These are phyloP conservation scores for Caenorhabditis parvicauda DNA, from an alignment of 2,888 invertebrate species.

Conservation along the genomic window DNA sequence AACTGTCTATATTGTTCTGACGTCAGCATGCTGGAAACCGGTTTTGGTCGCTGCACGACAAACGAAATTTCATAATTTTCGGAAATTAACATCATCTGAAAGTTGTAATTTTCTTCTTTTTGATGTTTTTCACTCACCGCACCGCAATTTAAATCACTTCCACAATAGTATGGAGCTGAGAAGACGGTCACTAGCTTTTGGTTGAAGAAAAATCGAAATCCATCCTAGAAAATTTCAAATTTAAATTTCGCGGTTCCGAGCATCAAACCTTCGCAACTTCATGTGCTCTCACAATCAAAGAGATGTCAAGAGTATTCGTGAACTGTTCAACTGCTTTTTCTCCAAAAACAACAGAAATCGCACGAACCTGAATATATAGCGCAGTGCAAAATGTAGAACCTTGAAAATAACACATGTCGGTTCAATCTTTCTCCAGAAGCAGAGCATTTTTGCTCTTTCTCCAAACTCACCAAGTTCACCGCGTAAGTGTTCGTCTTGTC, in stretches of 20 bases:
- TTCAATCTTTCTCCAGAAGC: background rate
- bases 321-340: slow-evolving; percentile 38
- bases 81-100: background rate
- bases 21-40: slow-evolving; percentile 12
- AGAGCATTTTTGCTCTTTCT: background rate
- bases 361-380: slow-evolving; percentile 22
- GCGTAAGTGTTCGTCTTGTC: slow-evolving; percentile 19
- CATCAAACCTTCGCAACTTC: slow-evolving; percentile 35
- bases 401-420: too few relatives aligned
- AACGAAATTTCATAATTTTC: background rate
- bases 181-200: slow-evolving; percentile 48
- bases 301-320: slow-evolving; percentile 34
- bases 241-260: background rate
- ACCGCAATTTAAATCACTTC: slow-evolving; percentile 48
- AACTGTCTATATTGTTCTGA: slow-evolving; percentile 8
- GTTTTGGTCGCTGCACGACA: slow-evolving; percentile 19
- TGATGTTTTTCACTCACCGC: slow-evolving; percentile 45
- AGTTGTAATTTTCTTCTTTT: too few relatives aligned
- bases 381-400: too few relatives aligned
- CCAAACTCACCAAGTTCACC: slow-evolving; percentile 5
- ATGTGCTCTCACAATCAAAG: slow-evolving; percentile 52
- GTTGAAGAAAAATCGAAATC: slow-evolving; percentile 39
- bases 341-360: slow-evolving; percentile 47
- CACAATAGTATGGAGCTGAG: slow-evolving; percentile 57
- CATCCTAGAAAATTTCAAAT: slow-evolving; percentile 15